phyloP scores from a whole-genome alignment of 64 coral and sea anemone genomes.

The Montipora sp. region DNA sequence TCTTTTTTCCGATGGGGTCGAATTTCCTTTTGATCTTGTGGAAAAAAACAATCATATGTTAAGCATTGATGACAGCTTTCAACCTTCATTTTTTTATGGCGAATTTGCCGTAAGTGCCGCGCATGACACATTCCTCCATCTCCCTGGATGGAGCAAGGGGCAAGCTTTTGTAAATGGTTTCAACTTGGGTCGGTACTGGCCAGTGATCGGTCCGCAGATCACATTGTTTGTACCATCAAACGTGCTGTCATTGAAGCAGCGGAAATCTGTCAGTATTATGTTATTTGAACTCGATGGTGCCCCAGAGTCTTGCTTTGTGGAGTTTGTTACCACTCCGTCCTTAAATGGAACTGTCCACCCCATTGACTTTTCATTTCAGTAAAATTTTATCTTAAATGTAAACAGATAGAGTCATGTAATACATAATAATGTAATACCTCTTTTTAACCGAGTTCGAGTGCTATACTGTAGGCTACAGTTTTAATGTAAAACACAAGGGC shows the following conservation, averaged over 20 bases:
- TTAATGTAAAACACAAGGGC: no score
- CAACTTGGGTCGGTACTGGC: constrained; percentile 94
- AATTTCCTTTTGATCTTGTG: background rate
- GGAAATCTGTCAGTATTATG: constrained; percentile 52
- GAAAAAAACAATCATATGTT: background rate
- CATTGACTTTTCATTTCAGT: background rate
- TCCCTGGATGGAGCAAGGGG: constrained; percentile 55
- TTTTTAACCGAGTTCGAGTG: no score
- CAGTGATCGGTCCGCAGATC: constrained; percentile 82
- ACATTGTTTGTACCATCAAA: constrained; percentile 84
- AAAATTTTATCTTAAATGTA: no score
- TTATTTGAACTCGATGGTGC: constrained; percentile 81
- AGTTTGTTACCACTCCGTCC: constrained; percentile 53
- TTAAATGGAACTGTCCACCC: constrained; percentile 84
- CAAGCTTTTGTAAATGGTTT: constrained; percentile 93
- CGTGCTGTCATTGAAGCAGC: constrained; percentile 56
- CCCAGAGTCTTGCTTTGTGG: constrained; percentile 65
- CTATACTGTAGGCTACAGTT: no score
- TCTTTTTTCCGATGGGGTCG: background rate
- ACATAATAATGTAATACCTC: no score
- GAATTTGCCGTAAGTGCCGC: constrained; percentile 26
- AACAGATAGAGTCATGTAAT: no score
- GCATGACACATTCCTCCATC: constrained; percentile 23
- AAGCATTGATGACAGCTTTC: background rate
- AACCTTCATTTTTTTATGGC: constrained; percentile 24